These are phyloP conservation scores for Melospiza melodia DNA, from an alignment of 2,113 vertebrate genomes.

Conservation along the genomic window DNA sequence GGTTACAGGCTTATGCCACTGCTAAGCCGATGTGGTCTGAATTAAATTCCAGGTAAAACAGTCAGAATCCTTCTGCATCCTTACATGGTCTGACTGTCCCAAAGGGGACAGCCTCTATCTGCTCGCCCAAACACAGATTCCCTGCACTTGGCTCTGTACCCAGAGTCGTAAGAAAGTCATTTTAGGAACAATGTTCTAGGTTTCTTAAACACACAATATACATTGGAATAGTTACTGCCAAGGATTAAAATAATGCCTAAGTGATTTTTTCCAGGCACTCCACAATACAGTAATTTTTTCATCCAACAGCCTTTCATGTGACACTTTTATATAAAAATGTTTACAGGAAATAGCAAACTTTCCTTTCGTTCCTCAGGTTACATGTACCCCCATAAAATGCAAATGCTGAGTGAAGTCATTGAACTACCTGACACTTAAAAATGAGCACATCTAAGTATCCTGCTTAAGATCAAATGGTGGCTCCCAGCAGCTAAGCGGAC, in stretches of 20 bases:
- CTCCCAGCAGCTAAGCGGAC: slow-evolving; percentile 45
- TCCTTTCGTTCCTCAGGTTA: slow-evolving; percentile 46
- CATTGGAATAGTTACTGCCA: slow-evolving; percentile 42
- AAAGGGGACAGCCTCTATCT: slow-evolving; percentile 39
- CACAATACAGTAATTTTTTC: slow-evolving; percentile 37
- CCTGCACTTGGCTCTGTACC: neutral
- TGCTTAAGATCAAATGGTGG: slow-evolving; percentile 70
- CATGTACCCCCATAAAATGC: slow-evolving; percentile 22
- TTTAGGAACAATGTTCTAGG: slow-evolving; percentile 33
- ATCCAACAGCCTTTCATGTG: slow-evolving; percentile 70
- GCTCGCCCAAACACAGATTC: neutral
- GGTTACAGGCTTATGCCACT: neutral
- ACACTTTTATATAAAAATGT: slow-evolving; percentile 71
- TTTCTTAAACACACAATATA: slow-evolving; percentile 66
- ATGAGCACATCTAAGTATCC: slow-evolving; percentile 54
- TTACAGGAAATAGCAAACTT: slow-evolving; percentile 70
- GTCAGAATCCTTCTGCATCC: slow-evolving; percentile 5
- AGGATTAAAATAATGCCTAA: slow-evolving; percentile 51
- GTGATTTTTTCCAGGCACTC: slow-evolving; percentile 74
- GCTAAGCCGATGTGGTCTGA: neutral
- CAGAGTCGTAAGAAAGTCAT: slow-evolving; percentile 47
- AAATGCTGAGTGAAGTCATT: slow-evolving; percentile 8
- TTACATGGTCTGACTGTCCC: slow-evolving; percentile 43
- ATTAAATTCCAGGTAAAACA: neutral
- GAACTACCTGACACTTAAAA: slow-evolving; percentile 58